Conservation (phyloP, 1,140 invertebrate genomes). For the Drosophila nikananu region DNA sequence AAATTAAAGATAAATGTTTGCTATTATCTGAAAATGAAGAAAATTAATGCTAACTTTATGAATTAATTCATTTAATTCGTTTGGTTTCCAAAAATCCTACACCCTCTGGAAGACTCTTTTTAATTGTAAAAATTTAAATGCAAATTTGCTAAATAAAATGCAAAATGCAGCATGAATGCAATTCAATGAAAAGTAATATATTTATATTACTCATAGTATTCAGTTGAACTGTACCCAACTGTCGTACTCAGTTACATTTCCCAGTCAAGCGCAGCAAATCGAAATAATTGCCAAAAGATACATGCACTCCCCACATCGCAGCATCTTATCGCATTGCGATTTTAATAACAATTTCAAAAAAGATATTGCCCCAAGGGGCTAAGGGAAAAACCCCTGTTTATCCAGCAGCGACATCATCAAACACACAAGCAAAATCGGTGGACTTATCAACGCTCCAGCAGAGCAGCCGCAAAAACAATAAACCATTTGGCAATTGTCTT, state of each 20-base stretch:
- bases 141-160: too few species aligned
- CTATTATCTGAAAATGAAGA: background rate
- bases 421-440: slow-evolving; percentile 48
- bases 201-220: too few species aligned
- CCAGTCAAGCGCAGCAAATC: slow-evolving; percentile 54
- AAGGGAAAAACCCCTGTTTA: slow-evolving; percentile 58
- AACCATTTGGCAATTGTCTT: slow-evolving; percentile 79
- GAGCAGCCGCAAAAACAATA: slow-evolving; percentile 69
- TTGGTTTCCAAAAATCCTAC: background rate
- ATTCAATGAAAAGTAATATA: background rate
- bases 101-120: background rate
- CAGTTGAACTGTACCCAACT: slow-evolving; percentile 6
- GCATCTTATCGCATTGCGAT: slow-evolving; percentile 66
- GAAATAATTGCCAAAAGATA: slow-evolving; percentile 57
- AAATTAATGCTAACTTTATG: background rate
- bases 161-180: background rate
- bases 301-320: background rate
- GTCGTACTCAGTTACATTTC: slow-evolving; percentile 5
- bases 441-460: slow-evolving; percentile 64
- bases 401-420: slow-evolving; percentile 68
- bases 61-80: background rate
- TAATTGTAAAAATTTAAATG: background rate
- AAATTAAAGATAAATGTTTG: background rate
- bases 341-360: slow-evolving; percentile 75
- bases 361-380: slow-evolving; percentile 68